Percentiles rank a stretch among this genome's conserved stretches.
Evolutionary conservation across 2,113 vertebrate species (phyloP).

Genomic region (Phyllostomus discolor): DNA sequence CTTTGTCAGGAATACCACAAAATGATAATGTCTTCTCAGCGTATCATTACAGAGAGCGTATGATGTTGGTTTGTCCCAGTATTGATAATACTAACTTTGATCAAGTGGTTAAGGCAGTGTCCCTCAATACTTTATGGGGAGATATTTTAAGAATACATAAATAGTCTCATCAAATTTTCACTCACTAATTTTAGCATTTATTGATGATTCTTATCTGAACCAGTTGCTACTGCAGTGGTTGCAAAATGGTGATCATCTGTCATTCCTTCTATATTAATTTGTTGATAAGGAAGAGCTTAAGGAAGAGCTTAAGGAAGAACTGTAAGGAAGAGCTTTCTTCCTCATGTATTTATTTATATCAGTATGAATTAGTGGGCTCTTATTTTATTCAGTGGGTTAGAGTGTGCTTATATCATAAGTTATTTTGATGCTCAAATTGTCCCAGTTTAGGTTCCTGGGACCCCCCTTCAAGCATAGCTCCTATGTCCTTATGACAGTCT

Average conservation of each 20-base stretch:
- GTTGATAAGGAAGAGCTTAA: background rate
- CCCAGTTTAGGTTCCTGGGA: background rate
- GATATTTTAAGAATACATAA: background rate
- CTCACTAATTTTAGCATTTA: background rate
- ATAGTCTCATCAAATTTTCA: background rate
- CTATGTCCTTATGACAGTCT: background rate
- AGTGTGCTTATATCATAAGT: background rate
- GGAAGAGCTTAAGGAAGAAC: no score
- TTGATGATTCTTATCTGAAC: background rate
- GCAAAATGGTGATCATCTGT: background rate
- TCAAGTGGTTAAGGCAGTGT: background rate
- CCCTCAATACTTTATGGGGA: background rate
- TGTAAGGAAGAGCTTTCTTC: background rate
- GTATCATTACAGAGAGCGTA: background rate
- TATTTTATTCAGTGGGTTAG: background rate
- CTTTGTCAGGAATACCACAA: background rate
- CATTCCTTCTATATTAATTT: background rate
- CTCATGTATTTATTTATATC: no score
- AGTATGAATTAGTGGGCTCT: background rate
- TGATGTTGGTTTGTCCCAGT: background rate
- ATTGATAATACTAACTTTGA: background rate
- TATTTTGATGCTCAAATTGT: conserved; percentile 1
- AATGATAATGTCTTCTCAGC: background rate
- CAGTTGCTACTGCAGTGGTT: background rate
- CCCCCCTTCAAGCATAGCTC: background rate